Base-by-base conservation (phyloP, 2,113 vertebrate genomes). In the Cygnus buccinator region DNA sequence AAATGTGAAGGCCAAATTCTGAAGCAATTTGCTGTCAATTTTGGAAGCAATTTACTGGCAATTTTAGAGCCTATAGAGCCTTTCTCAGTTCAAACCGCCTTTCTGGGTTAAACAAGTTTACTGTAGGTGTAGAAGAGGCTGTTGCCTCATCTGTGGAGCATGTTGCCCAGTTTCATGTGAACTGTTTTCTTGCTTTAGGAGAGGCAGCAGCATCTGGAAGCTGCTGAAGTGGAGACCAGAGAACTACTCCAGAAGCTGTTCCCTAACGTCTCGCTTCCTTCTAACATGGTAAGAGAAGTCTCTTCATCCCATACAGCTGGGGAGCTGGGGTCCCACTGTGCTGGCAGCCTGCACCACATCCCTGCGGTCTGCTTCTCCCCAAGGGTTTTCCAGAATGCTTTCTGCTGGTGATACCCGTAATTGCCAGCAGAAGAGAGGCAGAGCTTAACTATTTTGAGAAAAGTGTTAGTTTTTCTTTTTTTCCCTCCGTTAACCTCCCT, bases 211-310 rank as follows among this genome's bases (percentile, higher is more conserved):
- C 97, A 97, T 2, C 79, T 99, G 96, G 98, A 98, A 93, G 85
- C 87, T 58, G 96, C 96, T n/a, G 98, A 99, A 93, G 98, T 98
- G 4, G 98, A 99, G 94, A 98, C 98, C n/a, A 98, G 98, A 90
- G 95, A 98, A 17, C 96, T 98, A 81, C 98, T 99, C 75, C 99
- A 98, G 98, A 99, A 98, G 95, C 97, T 99, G 75, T 98, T 99
- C 94, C 99, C 99, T 39, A 95, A 97, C 22, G 98, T 99, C 67
- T 98, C 99, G 94, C 98, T 99, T 54, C 98, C 99, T 92, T 97
- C 97, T 65, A 97, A 97, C 48, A 97, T 99, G 99, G 98, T 98
- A 98, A 98, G 97, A 91, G 37, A 95, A 92, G 37, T 41, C 25
- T 81, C 1, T 67, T 67, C 15, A 5, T 18, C 2, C 20, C 5